These are phyloP conservation scores for Channa argus DNA, from an alignment of 2,113 vertebrate species.

Conservation along the genomic window DNA sequence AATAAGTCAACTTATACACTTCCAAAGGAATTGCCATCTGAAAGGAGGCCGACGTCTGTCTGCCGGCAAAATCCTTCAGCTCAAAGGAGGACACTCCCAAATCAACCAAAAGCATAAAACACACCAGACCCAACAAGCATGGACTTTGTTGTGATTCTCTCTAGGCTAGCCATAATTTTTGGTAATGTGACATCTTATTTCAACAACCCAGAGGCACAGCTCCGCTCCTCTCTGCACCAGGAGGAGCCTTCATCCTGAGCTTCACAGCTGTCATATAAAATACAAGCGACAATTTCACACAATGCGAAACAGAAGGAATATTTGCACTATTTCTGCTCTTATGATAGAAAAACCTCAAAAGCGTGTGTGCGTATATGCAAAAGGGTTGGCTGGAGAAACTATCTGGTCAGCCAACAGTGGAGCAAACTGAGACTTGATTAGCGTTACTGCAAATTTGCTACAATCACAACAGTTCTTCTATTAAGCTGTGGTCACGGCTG, in stretches of 20 bases:
- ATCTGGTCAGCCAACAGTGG: conserved; percentile 13
- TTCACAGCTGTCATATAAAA: conserved; percentile 48
- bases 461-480: too few species aligned
- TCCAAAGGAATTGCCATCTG: conserved; percentile 30
- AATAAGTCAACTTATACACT: conserved; percentile 50
- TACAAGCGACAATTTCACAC: conserved; percentile 46
- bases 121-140: conserved; percentile 49
- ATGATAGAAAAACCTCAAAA: conserved; percentile 35
- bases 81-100: conserved; percentile 32
- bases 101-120: conserved; percentile 50
- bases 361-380: conserved; percentile 4
- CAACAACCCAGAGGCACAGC: conserved; percentile 48
- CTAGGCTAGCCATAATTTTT: conserved; percentile 46
- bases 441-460: too few species aligned
- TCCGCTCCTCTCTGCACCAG: conserved; percentile 27
- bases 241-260: conserved; percentile 47
- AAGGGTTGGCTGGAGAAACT: conserved; percentile 8
- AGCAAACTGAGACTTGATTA: neutral
- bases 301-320: conserved; percentile 27
- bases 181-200: conserved; percentile 69
- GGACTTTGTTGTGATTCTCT: conserved; percentile 49
- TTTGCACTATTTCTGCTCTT: conserved; percentile 27
- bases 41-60: conserved; percentile 33
- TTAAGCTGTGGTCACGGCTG: too few species aligned
- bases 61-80: conserved; percentile 39